These are phyloP conservation scores for Rostratula benghalensis DNA, from an alignment of 2,113 vertebrate genomes.

Conservation along the genomic window DNA sequence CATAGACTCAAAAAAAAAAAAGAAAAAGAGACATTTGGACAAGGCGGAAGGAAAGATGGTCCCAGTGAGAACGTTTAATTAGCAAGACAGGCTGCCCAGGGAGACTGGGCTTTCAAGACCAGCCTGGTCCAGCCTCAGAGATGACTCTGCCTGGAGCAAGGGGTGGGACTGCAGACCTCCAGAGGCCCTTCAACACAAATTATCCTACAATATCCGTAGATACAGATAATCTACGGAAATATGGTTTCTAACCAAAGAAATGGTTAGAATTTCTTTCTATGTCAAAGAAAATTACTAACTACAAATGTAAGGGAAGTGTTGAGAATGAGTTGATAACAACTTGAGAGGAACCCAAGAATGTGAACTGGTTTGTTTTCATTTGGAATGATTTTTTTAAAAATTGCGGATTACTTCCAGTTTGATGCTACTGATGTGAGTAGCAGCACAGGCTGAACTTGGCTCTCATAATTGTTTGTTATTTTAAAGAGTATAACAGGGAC, in stretches of 20 bases:
- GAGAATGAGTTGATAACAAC: slow-evolving; percentile 1
- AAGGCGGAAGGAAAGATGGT: background rate
- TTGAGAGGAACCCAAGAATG: background rate
- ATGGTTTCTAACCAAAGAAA: background rate
- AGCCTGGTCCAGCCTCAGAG: background rate
- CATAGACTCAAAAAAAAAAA: background rate
- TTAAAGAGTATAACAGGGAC: background rate
- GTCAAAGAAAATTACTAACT: background rate
- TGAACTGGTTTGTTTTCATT: background rate
- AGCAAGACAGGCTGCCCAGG: background rate
- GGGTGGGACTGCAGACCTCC: background rate
- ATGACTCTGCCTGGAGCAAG: background rate
- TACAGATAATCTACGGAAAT: background rate
- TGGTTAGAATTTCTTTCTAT: too few species aligned
- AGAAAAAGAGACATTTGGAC: background rate
- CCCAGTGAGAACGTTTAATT: background rate
- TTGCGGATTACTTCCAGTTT: slow-evolving; percentile 22
- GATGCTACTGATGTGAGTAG: slow-evolving; percentile 57
- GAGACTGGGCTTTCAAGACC: background rate
- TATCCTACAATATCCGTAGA: rapidly evolving
- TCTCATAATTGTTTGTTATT: slow-evolving; percentile 57
- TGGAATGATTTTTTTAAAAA: background rate
- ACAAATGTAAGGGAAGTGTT: background rate
- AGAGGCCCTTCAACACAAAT: background rate
- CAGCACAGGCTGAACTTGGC: slow-evolving; percentile 11